Percentiles rank a stretch among this genome's conserved stretches.
These are phyloP conservation scores for Agrotis segetum DNA, from an alignment of 2,888 invertebrate genomes.

Conservation along the genomic window DNA sequence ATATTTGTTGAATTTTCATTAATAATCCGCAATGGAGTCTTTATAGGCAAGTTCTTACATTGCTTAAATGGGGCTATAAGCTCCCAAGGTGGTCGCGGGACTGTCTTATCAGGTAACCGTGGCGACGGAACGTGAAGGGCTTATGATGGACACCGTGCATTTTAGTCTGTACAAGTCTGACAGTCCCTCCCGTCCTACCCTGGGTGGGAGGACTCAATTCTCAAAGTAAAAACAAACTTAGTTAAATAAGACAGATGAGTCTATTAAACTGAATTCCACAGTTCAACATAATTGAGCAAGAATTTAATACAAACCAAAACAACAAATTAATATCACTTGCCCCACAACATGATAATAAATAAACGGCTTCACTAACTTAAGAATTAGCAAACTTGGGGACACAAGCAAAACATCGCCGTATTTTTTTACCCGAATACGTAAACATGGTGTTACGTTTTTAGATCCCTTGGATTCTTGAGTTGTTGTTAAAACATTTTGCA, in stretches of 20 bases:
- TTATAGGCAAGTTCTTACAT: no score
- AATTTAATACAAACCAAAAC: constrained; percentile 1
- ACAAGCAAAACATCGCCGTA: constrained; percentile 36
- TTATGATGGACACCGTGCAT: no score
- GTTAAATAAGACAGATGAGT: background rate
- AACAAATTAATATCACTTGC: constrained; percentile 10
- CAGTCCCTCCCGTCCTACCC: no score
- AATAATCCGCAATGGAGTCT: no score
- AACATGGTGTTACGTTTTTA: constrained; percentile 40
- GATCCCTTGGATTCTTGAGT: constrained; percentile 3
- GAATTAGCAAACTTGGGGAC: constrained; percentile 35
- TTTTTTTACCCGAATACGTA: constrained; percentile 39
- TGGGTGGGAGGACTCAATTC: background rate
- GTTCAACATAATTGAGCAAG: background rate
- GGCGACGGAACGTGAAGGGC: no score
- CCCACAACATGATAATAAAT: constrained; percentile 26
- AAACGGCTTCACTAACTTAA: constrained; percentile 42
- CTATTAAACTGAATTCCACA: background rate
- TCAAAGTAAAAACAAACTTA: background rate
- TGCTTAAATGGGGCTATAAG: no score
- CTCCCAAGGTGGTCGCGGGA: no score
- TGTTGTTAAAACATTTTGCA: constrained; percentile 41
- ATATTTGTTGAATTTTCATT: no score
- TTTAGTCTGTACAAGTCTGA: no score
- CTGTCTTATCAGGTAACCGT: no score